Base-by-base conservation (phyloP, 2,797 vertebrate genomes). In the Coreius guichenoti region DNA sequence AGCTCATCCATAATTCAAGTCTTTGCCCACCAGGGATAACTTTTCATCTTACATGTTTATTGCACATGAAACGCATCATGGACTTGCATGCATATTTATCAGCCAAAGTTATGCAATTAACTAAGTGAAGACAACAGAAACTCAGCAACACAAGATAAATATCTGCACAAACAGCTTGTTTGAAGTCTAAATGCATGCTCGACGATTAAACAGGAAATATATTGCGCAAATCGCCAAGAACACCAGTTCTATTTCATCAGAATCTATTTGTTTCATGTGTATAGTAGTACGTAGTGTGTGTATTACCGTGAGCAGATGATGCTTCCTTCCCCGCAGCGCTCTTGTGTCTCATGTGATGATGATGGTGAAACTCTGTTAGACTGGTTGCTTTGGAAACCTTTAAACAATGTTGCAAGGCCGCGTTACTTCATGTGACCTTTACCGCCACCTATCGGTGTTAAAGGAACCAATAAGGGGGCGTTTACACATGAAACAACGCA, bases 351-450 rank as follows among this genome's bases (percentile, higher is more conserved):
- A 21, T 51, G 83, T 47, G 63, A 90, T 92, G 61, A 90, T 92
- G 92, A 92, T 91, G 90, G 61, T 74, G 68, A 86, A 75, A 29
- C 13, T 80, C 56, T 88, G 88, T 91, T 90, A 86, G 68, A 70
- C 13, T 14, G 45, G 90, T 92, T 92, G 91, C 87, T 80, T 80
- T 91, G 82, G 92, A 82, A 87, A 92, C 92, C 36, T 43, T 81
- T 73, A 87, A 92, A 91, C 90, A 89, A 61, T 77, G 73, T 58
- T 69, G 63, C 43, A 63, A 82, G 26, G 54, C 69, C 17, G 39
- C 4, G 39, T 26, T 78, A 61, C 36, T 36, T 65, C 14, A 36
- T 54, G 8, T 49, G 56, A 43, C 6, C 14, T 31, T 76, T 54
- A 36, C 16, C 43, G 74, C 63, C 82, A 58, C 36, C 82, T 84